Evolutionary conservation across 2,113 vertebrate species (phyloP).

Genomic region (Polypterus senegalus): DNA sequence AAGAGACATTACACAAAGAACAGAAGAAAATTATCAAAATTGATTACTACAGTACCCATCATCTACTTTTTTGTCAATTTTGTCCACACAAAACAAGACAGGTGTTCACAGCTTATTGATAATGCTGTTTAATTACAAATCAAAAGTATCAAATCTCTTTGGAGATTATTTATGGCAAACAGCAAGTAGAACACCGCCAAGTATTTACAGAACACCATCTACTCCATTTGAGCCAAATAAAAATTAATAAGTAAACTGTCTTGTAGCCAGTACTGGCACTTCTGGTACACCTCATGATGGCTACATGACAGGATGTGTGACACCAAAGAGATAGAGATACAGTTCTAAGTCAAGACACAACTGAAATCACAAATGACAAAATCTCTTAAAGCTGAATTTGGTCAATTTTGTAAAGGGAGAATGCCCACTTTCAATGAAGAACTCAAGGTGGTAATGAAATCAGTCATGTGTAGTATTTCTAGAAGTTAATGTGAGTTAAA

Average conservation of each 20-base stretch:
- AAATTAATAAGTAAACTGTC: conserved; percentile 29
- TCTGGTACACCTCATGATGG: no score
- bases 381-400: neutral
- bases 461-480: no score
- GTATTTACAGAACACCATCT: conserved; percentile 47
- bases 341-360: neutral
- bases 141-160: conserved; percentile 41
- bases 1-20: no score
- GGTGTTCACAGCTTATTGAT: conserved; percentile 21
- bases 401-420: neutral
- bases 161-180: conserved; percentile 51
- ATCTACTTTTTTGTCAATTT: no score
- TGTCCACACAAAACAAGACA: conserved; percentile 18
- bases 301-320: no score
- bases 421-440: no score
- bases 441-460: no score
- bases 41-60: no score
- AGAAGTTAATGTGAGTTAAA: no score
- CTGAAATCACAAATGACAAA: neutral
- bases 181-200: conserved; percentile 36
- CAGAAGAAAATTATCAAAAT: no score
- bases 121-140: conserved; percentile 31
- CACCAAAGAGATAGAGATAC: neutral
- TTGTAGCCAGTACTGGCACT: no score
- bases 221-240: conserved; percentile 44